Percentiles rank a stretch among this genome's conserved stretches.
These are phyloP conservation scores for Chelon labrosus DNA, from an alignment of 2,797 vertebrate species.

Conservation along the genomic window DNA sequence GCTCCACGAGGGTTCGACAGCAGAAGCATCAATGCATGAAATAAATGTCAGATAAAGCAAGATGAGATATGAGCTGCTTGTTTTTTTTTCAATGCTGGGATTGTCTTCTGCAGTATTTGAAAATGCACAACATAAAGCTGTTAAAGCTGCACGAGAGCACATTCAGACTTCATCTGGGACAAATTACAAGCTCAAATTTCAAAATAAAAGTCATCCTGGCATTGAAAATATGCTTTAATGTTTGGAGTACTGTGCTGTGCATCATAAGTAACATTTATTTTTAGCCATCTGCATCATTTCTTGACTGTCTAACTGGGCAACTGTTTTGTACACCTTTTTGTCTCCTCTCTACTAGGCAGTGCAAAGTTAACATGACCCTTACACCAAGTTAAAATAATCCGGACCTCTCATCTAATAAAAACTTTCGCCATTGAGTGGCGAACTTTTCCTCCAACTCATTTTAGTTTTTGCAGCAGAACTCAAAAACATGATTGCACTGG, in stretches of 20 bases:
- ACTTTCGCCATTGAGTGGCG: not conserved
- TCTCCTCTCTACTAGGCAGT: too few species aligned
- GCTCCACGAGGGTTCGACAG: conserved; percentile 9
- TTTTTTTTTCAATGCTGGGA: conserved; percentile 18
- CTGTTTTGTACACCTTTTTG: too few species aligned
- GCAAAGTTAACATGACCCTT: too few species aligned
- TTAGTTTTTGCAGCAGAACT: conserved; percentile 46
- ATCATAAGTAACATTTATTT: not conserved
- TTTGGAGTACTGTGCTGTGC: not conserved
- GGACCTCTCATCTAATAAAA: too few species aligned
- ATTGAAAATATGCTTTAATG: conserved; percentile 20
- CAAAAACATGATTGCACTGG: conserved; percentile 17
- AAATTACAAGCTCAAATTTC: conserved; percentile 16
- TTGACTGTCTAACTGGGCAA: not conserved
- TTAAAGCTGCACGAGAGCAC: conserved; percentile 42
- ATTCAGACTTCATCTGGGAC: conserved; percentile 24
- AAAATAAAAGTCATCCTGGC: conserved; percentile 15
- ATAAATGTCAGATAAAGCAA: conserved; percentile 38
- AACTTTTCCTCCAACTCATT: conserved; percentile 27
- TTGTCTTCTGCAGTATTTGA: conserved; percentile 30
- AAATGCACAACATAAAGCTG: conserved; percentile 22
- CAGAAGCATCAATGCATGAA: conserved; percentile 34
- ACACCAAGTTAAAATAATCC: too few species aligned
- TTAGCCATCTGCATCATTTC: not conserved
- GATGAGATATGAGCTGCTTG: conserved; percentile 32